These are phyloP conservation scores for Eupithecia inturbata DNA, from an alignment of 2,888 invertebrate genomes.

Conservation along the genomic window DNA sequence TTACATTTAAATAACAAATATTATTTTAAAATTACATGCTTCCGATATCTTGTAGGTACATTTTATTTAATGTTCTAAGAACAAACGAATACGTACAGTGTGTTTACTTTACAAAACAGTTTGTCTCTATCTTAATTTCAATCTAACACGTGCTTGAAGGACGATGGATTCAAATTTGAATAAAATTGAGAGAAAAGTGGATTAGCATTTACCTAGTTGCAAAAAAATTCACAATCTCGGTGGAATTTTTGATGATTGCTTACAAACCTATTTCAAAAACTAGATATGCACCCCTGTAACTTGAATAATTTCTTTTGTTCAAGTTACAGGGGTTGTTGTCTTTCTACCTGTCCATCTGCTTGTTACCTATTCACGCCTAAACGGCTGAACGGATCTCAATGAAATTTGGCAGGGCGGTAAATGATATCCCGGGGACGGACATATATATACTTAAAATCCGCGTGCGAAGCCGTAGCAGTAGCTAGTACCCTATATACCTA, in stretches of 20 bases:
- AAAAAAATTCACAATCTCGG: background rate
- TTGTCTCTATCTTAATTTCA: background rate
- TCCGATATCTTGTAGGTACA: background rate
- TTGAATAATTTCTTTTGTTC: background rate
- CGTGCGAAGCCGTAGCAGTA: too few relatives aligned
- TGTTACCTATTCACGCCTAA: too few relatives aligned
- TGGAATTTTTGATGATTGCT: background rate
- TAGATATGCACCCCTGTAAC: background rate
- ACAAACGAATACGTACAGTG: background rate
- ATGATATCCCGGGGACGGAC: too few relatives aligned
- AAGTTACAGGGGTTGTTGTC: too few relatives aligned
- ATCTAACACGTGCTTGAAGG: background rate
- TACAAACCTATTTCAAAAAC: background rate
- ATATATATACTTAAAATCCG: too few relatives aligned
- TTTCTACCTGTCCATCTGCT: too few relatives aligned
- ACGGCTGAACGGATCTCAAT: too few relatives aligned
- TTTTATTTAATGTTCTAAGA: background rate
- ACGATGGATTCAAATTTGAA: too few relatives aligned
- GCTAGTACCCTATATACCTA: too few relatives aligned
- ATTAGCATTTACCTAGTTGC: too few relatives aligned
- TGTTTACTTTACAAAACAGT: background rate
- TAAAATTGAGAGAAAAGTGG: background rate
- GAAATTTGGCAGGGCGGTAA: too few relatives aligned
- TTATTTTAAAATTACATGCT: background rate
- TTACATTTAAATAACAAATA: slow-evolving; percentile 24